Evolutionary conservation across 2,113 vertebrate genomes (phyloP).

Genomic region (Channa argus): DNA sequence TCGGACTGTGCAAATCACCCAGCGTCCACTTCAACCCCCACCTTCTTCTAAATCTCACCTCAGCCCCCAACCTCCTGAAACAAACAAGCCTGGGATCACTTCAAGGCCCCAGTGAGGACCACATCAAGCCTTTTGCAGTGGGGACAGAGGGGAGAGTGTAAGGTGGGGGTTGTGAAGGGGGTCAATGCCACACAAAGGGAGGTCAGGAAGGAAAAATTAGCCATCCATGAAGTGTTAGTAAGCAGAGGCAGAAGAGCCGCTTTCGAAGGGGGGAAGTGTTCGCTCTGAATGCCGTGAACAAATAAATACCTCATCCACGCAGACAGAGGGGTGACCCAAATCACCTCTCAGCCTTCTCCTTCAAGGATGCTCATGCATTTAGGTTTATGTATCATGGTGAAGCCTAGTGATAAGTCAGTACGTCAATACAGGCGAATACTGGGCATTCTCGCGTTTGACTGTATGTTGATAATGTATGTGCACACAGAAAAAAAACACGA

Average conservation of each 20-base stretch:
- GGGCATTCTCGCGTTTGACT: too few relatives aligned
- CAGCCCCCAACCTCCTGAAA: constrained; percentile 53
- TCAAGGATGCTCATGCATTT: neutral
- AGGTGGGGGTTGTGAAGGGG: constrained; percentile 75
- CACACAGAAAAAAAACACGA: neutral
- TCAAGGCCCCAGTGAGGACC: constrained; percentile 73
- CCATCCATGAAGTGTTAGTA: constrained; percentile 90
- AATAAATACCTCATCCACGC: constrained; percentile 85
- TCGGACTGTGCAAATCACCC: constrained; percentile 78
- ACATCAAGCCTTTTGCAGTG: constrained; percentile 85
- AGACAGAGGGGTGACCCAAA: constrained; percentile 35
- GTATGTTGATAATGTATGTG: too few relatives aligned
- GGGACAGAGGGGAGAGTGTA: constrained; percentile 76
- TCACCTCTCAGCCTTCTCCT: constrained; percentile 5
- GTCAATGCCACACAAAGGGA: constrained; percentile 88
- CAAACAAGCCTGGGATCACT: constrained; percentile 59
- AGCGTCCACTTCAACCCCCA: constrained; percentile 27
- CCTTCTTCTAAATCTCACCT: constrained; percentile 78
- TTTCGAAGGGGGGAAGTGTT: constrained; percentile 73
- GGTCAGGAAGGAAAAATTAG: constrained; percentile 93
- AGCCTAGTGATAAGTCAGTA: too few relatives aligned
- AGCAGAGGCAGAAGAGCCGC: constrained; percentile 77
- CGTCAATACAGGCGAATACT: too few relatives aligned
- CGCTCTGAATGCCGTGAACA: constrained; percentile 85
- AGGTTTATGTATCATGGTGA: neutral